Conservation (phyloP, 1,140 invertebrate species). For the Megathymus violae region DNA sequence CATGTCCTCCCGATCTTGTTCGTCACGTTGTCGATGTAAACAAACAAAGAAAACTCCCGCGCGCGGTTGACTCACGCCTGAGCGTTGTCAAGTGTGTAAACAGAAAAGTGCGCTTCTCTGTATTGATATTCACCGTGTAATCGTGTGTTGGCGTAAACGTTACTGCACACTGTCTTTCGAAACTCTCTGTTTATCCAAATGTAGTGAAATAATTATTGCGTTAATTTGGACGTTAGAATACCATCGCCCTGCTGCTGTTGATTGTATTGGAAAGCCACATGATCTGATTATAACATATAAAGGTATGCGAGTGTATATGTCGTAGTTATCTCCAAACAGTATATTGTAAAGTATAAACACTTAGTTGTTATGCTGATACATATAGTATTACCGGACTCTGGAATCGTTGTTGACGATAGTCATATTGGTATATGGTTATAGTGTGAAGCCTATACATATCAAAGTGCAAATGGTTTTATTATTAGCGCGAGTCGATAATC, state of each 20-base stretch:
- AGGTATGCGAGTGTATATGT: no score
- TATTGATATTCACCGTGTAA: conserved; percentile 10
- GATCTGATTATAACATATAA: no score
- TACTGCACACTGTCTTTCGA: conserved; percentile 16
- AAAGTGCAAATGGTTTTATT: conserved; percentile 38
- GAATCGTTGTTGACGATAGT: no score
- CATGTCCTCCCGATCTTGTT: conserved; percentile 27
- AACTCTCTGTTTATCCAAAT: conserved; percentile 28
- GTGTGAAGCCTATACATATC: neutral
- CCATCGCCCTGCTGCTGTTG: no score
- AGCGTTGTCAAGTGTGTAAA: conserved; percentile 53
- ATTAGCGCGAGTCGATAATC: conserved; percentile 34
- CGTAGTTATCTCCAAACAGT: no score
- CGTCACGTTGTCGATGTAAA: conserved; percentile 57
- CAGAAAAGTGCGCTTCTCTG: conserved; percentile 20
- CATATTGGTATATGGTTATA: no score
- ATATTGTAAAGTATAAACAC: no score
- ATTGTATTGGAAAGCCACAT: no score
- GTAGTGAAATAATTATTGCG: conserved; percentile 14
- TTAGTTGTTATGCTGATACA: no score
- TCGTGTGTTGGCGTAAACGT: conserved; percentile 26
- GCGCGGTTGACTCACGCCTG: conserved; percentile 51
- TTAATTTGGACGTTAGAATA: neutral
- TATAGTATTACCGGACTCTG: no score
- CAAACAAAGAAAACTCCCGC: conserved; percentile 60